Conservation (phyloP, 2,797 vertebrate genomes). For the Novumbra hubbsi region DNA sequence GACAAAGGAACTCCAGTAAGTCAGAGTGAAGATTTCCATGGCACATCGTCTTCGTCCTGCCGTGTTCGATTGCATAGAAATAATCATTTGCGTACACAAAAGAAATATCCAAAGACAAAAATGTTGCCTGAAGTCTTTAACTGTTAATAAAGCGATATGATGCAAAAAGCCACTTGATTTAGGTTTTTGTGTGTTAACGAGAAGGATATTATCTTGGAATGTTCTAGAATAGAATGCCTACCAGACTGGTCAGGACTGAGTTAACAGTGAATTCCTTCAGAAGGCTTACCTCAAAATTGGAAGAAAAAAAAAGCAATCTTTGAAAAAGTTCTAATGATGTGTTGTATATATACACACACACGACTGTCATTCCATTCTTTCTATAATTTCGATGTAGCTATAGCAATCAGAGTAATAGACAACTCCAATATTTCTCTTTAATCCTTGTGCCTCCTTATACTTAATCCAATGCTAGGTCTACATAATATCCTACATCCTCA, state of each 20-base stretch:
- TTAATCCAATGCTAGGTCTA: conserved; percentile 39
- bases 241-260: conserved; percentile 14
- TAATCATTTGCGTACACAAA: conserved; percentile 43
- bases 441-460: conserved; percentile 45
- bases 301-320: conserved; percentile 26
- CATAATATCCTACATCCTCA: conserved; percentile 48
- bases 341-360: conserved; percentile 26
- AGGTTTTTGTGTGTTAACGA: conserved; percentile 33
- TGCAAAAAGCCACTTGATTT: conserved; percentile 41
- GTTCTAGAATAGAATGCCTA: conserved; percentile 26
- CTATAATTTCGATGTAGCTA: conserved; percentile 40
- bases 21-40: conserved; percentile 62
- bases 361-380: conserved; percentile 46
- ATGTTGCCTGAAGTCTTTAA: conserved; percentile 49
- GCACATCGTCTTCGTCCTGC: conserved; percentile 70
- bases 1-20: conserved; percentile 53
- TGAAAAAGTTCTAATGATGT: conserved; percentile 17
- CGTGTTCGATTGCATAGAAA: conserved; percentile 76
- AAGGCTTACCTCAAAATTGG: conserved; percentile 28
- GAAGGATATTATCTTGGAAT: conserved; percentile 39
- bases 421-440: conserved; percentile 27
- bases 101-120: conserved; percentile 12
- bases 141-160: conserved; percentile 53
- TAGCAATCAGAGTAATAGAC: conserved; percentile 32
- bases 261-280: conserved; percentile 24